Evolutionary conservation across 1,140 invertebrate species (phyloP), one percentile per base, ranked within the genome.

Genomic region (Drosophila setifemur): DNA sequence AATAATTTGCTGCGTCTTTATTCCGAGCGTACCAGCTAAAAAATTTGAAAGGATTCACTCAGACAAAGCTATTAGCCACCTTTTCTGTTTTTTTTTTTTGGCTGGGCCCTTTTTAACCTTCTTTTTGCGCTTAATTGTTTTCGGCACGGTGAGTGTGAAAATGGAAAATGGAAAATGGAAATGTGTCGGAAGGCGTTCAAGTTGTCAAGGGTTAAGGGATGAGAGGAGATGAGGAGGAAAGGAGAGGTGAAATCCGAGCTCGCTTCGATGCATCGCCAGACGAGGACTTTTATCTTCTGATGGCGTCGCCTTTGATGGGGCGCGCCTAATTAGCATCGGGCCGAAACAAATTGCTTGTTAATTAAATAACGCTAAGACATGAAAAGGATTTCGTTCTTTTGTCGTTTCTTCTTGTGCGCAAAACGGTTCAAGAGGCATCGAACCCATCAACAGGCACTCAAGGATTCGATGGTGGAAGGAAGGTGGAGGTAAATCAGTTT

Each of bases 111-210:
- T 69, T 55, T 60, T 48, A 52, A 23, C 39, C 54, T 53, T 70
- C 42, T 37, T 63, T 71, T 31, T 54, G 35, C 43, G 37, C 29
- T 48, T 72, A 72, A 72, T 72, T 72, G 69, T 72, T 72, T 72
- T 72, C 55, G 68, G 47, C 69, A 71, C 67, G 47, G 48, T 72
- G 68, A 47, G 69, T 72, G 69, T 63, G 69, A 72, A 72, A 72
- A 72, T 72, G 58, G 69, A 72, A 63, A 64, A n/a, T n/a, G n/a
- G 69, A 72, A 72, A 72, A 72, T 72, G 58, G 69, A 72, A 63
- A 64, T 71, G 68, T 71, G 39, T 63, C 67, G 43, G 44, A 44
- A 33, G 57, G 48, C 68, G 57, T 61, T 58, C 26, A 16, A 43
- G 50, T 55, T 43, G 57, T 33, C 28, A 63, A 48, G 69, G 67